phyloP scores from a whole-genome alignment of 2,888 invertebrate genomes.

The Ophonus ardosiacus region DNA sequence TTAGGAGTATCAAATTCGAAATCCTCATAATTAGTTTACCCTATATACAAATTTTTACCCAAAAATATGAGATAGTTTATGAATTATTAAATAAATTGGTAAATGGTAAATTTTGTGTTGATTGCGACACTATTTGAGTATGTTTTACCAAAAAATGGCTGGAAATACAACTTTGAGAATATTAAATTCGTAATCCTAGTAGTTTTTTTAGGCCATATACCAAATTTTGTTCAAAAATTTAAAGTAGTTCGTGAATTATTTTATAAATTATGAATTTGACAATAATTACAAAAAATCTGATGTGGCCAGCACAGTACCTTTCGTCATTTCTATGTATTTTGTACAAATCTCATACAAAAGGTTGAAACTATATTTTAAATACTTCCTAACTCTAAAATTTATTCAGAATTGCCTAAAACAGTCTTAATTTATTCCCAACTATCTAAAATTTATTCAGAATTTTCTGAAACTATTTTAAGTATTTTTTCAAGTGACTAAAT shows the following conservation, averaged over 20 bases:
- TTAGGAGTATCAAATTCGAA: background rate
- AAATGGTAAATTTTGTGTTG: background rate
- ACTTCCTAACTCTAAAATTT: no score
- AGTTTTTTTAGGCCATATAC: background rate
- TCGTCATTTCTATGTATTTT: no score
- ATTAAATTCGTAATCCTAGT: background rate
- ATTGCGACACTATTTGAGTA: background rate
- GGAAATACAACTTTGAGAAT: background rate
- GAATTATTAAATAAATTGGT: background rate
- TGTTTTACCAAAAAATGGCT: background rate
- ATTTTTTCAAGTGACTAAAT: no score
- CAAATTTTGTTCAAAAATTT: background rate
- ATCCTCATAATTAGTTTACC: background rate
- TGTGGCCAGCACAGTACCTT: no score
- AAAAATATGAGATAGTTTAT: background rate
- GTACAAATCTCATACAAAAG: no score
- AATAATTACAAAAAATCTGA: no score
- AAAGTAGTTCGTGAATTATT: background rate
- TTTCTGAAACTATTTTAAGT: no score
- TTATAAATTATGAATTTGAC: background rate
- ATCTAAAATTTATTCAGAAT: no score
- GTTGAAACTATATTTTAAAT: no score
- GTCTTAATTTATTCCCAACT: no score
- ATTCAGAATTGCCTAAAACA: no score
- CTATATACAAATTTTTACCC: background rate